Base-by-base conservation (phyloP, 2,888 invertebrate species). In the Bursaphelenchus okinawaensis region DNA sequence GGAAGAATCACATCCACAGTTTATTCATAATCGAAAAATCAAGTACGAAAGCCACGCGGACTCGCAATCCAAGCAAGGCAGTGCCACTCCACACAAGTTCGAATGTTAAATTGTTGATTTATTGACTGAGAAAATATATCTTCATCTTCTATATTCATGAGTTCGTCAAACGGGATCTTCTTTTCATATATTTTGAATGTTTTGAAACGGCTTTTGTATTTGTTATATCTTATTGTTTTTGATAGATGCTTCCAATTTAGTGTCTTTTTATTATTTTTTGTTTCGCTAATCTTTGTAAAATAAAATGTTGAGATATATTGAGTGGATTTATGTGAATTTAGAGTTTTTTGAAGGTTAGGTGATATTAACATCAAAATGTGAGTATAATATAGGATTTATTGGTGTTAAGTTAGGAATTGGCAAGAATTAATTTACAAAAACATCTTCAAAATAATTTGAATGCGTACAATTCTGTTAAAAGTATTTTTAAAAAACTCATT, bases 11-110 rank as follows among this genome's bases (percentile, higher is more conserved):
- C 40, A 40, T 40, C 40, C 40, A 16, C 40, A n/a, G 3, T 40
- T 57, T 24, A 40, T 28, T 27, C 23, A 40, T 4, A 23, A 56
- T 16, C 50, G 31, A 26, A 27, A 12, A 23, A 57, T 73, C 23
- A 55, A 61, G 12, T 71, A 66, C 61, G 68, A 68, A 61, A 66
- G 54, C n/a, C 72, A 73, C 51, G 55, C 62, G 31, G 66, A 65
- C 40, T 60, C 60, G 29, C 69, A 74, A 28, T 50, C 50, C 24
- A 71, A 71, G 60, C 50, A 31, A 8, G 59, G 62, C 9, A 65
- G 65, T 52, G 69, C 71, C n/a, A 60, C 66, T 27, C 61, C 60
- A 29, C 55, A 58, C 12, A 67, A 61, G 55, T 58, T 70, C 27
- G 40, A 54, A 23, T 54, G 72, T 55, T 61, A 57, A n/a, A 58